Evolutionary conservation across 2,113 vertebrate species (phyloP), one percentile per base, ranked within the genome.

Genomic region (Oreochromis tanganicae): DNA sequence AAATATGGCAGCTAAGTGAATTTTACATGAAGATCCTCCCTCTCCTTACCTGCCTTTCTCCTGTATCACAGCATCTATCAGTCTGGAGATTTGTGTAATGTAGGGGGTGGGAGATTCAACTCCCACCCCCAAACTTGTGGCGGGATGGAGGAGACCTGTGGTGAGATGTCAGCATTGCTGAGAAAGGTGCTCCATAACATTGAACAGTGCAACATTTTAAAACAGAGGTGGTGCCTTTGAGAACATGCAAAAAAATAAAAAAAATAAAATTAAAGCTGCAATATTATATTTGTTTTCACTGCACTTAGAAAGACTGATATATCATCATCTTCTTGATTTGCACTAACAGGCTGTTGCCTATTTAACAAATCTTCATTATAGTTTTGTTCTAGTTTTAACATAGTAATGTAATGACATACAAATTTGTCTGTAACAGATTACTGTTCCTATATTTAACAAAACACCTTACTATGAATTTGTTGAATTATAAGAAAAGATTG

Each of bases 1-100:
- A 95, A 95, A 97, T 96, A 96, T 96, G 95, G 95, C 96, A 96
- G 94, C 93, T 96, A 96, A 97, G 96, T 96, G 96, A 96, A 96
- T 97, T 96, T 97, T 96, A 96, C 96, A 96, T 94, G 94, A 96
- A 94, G 96, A 95, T 91, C 96, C 96, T 95, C 93, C 96, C 95
- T 95, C 95, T 93, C 87, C 73, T 50, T 32, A 78, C 71, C 46
- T 50, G 46, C 73, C 27, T 52, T 82, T 90, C 91, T 86, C 85
- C 91, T 57, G 80, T 87, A 91, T 93, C 89, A 85, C 89, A 81
- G 89, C 87, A 91, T 91, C 91, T 52, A 89, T 92, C 88, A 85
- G 84, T 68, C 3, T 12, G 43, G 16, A 46, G 80, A 79, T 88
- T 46, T 68, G 80, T 83, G 57, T 85, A 63, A 82, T 83, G 85